Base-by-base conservation (phyloP, 2,888 invertebrate genomes). In the Drosophila longiperda region DNA sequence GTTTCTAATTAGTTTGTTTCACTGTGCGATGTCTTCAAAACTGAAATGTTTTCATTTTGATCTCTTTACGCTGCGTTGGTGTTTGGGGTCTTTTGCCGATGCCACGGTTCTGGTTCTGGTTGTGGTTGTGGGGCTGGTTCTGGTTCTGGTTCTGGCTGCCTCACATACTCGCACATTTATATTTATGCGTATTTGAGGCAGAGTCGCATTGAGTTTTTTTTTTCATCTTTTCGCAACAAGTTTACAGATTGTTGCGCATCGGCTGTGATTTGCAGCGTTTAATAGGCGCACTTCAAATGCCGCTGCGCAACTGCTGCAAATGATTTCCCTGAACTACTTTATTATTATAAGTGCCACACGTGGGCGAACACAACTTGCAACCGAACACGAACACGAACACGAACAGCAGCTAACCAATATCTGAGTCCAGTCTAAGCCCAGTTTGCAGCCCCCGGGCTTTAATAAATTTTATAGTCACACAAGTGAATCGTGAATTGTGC, bases 11-110 rank as follows among this genome's bases (percentile, higher is more conserved):
- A 34, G 4, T 23, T 61, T 9, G 60, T 1, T 1, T 48, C 78
- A 78, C 17, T 75, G 78, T 78, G 78, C 79, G 42, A 63, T 81
- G 73, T 67, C 68, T 62, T 52, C 55, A 54, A 34, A 58, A 57
- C 81, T 75, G 64, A 85, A 87, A 87, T 89, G 89, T 87, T 82
- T 89, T 87, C 85, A 87, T 87, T 87, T 87, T 89, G 87, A 87
- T 87, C 87, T 87, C 87, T 87, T 82, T 85, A 89, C 87, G 89
- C 83, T 87, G 85, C 80, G 81, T 87, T 89, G 89, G 81, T 74
- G 76, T 72, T 78, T 67, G 78, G 57, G 64, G 40, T 75, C 75
- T 78, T 75, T 67, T 65, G 75, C 52, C 70, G 68, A 48, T 80
- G 68, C 55, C 71, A 63, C 60, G 73, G 78, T 75, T 23, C 71